Evolutionary conservation across 30 jellyfish, hydroid and myxozoan species (phyloP).

Genomic region (Morbakka virulenta): DNA sequence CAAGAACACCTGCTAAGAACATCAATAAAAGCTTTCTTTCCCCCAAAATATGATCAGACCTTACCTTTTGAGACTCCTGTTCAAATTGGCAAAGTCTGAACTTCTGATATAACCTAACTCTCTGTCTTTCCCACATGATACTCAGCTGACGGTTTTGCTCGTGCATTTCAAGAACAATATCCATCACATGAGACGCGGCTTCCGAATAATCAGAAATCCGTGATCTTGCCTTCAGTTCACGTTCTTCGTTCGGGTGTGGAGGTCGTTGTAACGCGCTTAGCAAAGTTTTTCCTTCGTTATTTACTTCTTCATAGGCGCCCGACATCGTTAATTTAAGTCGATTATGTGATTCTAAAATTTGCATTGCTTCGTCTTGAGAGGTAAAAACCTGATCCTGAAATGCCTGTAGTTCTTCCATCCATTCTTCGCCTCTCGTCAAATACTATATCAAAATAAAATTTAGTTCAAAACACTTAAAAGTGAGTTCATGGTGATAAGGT

Average conservation of each 20-base stretch:
- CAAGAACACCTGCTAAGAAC: too few relatives aligned
- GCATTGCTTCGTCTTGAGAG: slow-evolving; percentile 39
- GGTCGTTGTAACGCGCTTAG: slow-evolving; percentile 93
- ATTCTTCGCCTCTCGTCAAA: slow-evolving; percentile 45
- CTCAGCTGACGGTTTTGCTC: slow-evolving; percentile 90
- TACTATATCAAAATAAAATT: slow-evolving; percentile 54
- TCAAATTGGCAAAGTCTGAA: slow-evolving; percentile 66
- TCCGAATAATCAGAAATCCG: slow-evolving; percentile 91
- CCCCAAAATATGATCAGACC: too few relatives aligned
- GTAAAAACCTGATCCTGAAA: slow-evolving; percentile 47
- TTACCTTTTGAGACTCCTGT: slow-evolving; percentile 86
- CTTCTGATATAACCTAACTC: slow-evolving; percentile 73
- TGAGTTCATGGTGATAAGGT: background rate
- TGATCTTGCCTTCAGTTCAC: slow-evolving; percentile 93
- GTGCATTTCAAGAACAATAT: slow-evolving; percentile 75
- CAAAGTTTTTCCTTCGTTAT: slow-evolving; percentile 84
- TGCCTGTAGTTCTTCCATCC: slow-evolving; percentile 82
- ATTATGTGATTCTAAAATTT: slow-evolving; percentile 35
- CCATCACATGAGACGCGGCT: slow-evolving; percentile 99
- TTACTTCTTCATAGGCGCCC: slow-evolving; percentile 63
- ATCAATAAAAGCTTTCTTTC: too few relatives aligned
- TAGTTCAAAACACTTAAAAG: background rate
- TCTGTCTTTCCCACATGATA: slow-evolving; percentile 84
- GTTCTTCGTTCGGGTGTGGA: slow-evolving; percentile 49
- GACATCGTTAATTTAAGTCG: slow-evolving; percentile 71